Conservation (phyloP, 2,797 vertebrate species). For the Luscinia megarhynchos region DNA sequence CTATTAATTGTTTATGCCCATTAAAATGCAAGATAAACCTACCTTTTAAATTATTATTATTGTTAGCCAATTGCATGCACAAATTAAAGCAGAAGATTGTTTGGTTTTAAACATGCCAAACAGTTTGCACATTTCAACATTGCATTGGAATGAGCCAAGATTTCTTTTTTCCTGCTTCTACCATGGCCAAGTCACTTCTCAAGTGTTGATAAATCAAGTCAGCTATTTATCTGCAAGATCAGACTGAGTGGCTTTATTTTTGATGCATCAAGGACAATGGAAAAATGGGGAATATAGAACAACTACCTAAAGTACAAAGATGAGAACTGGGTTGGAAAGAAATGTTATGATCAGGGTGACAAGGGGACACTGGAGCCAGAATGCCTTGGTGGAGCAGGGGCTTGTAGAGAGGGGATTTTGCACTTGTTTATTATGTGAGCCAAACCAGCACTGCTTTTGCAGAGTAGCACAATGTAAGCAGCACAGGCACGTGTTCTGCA, state of each 20-base stretch:
- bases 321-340: not conserved
- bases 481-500: fast-evolving
- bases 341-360: fast-evolving
- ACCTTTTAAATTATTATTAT: not conserved
- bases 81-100: not conserved
- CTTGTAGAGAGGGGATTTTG: fast-evolving
- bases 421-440: fast-evolving
- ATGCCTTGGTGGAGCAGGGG: fast-evolving
- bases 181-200: fast-evolving
- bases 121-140: not conserved
- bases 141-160: not conserved
- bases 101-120: not conserved
- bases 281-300: not conserved
- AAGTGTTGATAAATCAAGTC: not conserved
- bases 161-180: not conserved
- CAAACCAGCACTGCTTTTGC: not conserved
- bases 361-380: not conserved
- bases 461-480: fast-evolving
- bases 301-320: not conserved
- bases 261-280: not conserved
- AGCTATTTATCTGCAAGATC: not conserved
- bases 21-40: not conserved
- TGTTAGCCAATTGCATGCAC: not conserved
- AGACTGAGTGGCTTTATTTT: not conserved
- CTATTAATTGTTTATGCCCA: not conserved